Evolutionary conservation across 2,888 invertebrate species (phyloP), one percentile per base, ranked within the genome.

Genomic region (Euclidia mi): DNA sequence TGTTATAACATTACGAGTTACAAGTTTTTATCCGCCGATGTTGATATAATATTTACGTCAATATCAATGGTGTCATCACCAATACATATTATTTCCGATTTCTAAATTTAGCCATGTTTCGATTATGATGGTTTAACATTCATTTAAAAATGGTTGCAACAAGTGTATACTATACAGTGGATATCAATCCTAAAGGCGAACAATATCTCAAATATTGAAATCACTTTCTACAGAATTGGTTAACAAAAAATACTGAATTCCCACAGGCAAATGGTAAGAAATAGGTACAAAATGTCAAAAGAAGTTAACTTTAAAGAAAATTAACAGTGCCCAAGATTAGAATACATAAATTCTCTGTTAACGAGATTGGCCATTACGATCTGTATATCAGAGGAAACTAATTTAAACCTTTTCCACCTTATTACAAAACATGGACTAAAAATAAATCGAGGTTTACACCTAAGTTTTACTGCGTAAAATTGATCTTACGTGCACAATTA

Each of bases 271-370:
- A 44, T 43, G 20, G 12, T 41, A 44, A 31, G 35, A 35, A 28
- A 29, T 41, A 41, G 18, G 37, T 45, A 45, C 47, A 56, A 38
- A 53, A 61, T 31, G 47, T n/a, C n/a, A 47, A 44, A 31, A 46
- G 32, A 47, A 51, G n/a, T n/a, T n/a, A n/a, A n/a, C n/a, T n/a
- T n/a, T n/a, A 56, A 63, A 67, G 41, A 42, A 47, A 28, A 42
- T 38, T 4, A 46, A 43, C 34, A 25, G 37, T 34, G 45, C 48
- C 14, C 34, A 45, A 37, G 47, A 46, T 52, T 43, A 37, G 50
- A 14, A 50, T 20, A 52, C 44, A 14, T 38, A n/a, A 6, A 44
- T 68, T 65, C 65, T 56, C 73, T 69, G 70, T 41, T 50, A 17
- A 58, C 58, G 58, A 69, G 56, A 65, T 71, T 68, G 12, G 32